Percentiles rank a stretch among this genome's conserved stretches.
phyloP scores from a whole-genome alignment of 2,113 vertebrate genomes.

The Rhinoderma darwinii region DNA sequence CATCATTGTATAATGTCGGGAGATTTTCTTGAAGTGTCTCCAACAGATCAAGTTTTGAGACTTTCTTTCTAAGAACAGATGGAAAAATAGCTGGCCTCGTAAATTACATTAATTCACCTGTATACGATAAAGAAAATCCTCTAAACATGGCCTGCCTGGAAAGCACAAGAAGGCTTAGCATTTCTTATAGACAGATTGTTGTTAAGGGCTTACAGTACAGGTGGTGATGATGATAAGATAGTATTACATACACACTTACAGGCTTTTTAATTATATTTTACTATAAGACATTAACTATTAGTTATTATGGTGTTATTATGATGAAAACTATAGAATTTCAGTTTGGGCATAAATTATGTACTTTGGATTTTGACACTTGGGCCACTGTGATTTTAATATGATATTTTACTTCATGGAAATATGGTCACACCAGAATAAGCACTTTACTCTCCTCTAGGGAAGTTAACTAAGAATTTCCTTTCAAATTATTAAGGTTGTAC shows the following conservation, averaged over 20 bases:
- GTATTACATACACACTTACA: not conserved
- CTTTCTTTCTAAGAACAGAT: not conserved
- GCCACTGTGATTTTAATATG: not conserved
- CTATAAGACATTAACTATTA: not conserved
- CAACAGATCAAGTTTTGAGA: not conserved
- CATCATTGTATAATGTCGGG: not conserved
- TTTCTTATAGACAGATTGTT: not conserved
- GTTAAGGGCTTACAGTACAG: not conserved
- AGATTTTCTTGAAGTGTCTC: not conserved
- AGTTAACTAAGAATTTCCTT: no score
- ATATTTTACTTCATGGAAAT: not conserved
- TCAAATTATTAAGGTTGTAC: no score
- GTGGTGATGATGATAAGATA: slow-evolving; percentile 7
- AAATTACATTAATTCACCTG: slow-evolving; percentile 10
- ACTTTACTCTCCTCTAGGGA: not conserved
- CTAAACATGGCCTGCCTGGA: not conserved
- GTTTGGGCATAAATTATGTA: not conserved
- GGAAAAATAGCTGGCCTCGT: not conserved
- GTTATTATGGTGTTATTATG: not conserved
- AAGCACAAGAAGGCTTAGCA: not conserved
- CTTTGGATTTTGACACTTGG: not conserved
- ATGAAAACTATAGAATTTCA: not conserved
- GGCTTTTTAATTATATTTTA: slow-evolving; percentile 10
- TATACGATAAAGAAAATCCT: slow-evolving; percentile 32
- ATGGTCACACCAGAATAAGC: not conserved